Percentiles rank a stretch among this genome's conserved stretches.
Conservation (phyloP, 2,888 invertebrate species). For the Torymus auratus region DNA sequence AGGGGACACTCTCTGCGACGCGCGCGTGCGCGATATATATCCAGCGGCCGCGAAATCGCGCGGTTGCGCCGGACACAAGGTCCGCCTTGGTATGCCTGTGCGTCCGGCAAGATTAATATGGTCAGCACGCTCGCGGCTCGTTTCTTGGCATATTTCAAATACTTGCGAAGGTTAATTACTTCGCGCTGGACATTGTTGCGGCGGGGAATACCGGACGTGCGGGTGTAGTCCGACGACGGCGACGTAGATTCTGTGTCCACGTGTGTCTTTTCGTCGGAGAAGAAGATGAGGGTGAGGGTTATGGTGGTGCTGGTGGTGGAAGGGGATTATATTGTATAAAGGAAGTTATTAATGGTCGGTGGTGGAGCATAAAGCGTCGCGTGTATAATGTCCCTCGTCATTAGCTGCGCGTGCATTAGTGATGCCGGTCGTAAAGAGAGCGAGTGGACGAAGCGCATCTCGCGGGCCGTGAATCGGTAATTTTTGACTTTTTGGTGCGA, state of each 20-base stretch:
- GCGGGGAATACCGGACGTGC: slow-evolving; percentile 22
- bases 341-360: slow-evolving; percentile 56
- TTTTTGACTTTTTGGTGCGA: not conserved
- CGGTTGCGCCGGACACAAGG: not conserved
- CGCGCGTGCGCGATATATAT: not conserved
- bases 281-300: not conserved
- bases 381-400: slow-evolving; percentile 49
- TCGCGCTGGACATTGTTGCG: slow-evolving; percentile 68
- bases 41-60: not conserved
- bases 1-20: not conserved
- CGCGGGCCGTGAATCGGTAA: not conserved
- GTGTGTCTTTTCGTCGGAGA: slow-evolving; percentile 17
- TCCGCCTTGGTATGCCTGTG: not conserved
- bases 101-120: slow-evolving; percentile 71
- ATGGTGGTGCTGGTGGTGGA: not conserved
- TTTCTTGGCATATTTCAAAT: slow-evolving; percentile 73
- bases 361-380: slow-evolving; percentile 10
- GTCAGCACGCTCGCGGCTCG: slow-evolving; percentile 63
- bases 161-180: slow-evolving; percentile 72
- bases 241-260: not conserved
- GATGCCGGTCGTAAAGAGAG: slow-evolving; percentile 34
- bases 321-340: slow-evolving; percentile 45
- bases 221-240: no score
- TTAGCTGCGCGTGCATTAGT: slow-evolving; percentile 45
- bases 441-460: slow-evolving; percentile 6